Evolutionary conservation across 2,888 invertebrate genomes (phyloP), one percentile per base, ranked within the genome.

Genomic region (Drosophila tanythrix): DNA sequence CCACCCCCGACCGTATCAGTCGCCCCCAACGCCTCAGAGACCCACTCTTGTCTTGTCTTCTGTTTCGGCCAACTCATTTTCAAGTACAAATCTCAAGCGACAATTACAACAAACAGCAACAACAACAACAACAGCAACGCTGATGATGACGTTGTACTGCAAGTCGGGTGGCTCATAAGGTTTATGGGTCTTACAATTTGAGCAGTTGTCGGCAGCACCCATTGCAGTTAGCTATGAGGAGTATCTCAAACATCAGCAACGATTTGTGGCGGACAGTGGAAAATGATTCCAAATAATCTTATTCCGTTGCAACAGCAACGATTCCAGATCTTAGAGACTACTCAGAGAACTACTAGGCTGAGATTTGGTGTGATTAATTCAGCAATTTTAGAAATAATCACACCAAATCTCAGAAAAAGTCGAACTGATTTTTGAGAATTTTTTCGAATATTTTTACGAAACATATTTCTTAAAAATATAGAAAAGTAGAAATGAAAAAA

Each of bases 41-140:
- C 55, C 40, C 46, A 29, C 38, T 33, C 21, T 15, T 35, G 27
- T 46, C 55, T 21, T 56, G 75, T 55, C 53, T 66, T 29, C 56
- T 56, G 40, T 56, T 66, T 75, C 25, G 79, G 73, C 65, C 88
- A 88, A 82, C 77, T 86, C 82, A 86, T 79, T 83, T 87, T 88
- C 87, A 85, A 88, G 89, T 89, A 85, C 88, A 82, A 79, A 73
- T 72, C 74, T 70, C 70, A 58, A 78, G 62, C 66, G 63, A 65
- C 67, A 69, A 75, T 51, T 53, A 62, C 67, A 59, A 56, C 29
- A 67, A 64, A 25, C 33, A 43, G 8, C 40, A n/a, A 15, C 29
- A 55, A 27, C 18, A 25, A 25, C 61, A 46, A 15, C 36, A 59
- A 25, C 48, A 38, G n/a, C 38, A 27, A 0, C 33, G 36, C n/a